Percentiles rank a stretch among this genome's conserved stretches.
Evolutionary conservation across 2,113 vertebrate species (phyloP).

Genomic region (Lophura nycthemera): DNA sequence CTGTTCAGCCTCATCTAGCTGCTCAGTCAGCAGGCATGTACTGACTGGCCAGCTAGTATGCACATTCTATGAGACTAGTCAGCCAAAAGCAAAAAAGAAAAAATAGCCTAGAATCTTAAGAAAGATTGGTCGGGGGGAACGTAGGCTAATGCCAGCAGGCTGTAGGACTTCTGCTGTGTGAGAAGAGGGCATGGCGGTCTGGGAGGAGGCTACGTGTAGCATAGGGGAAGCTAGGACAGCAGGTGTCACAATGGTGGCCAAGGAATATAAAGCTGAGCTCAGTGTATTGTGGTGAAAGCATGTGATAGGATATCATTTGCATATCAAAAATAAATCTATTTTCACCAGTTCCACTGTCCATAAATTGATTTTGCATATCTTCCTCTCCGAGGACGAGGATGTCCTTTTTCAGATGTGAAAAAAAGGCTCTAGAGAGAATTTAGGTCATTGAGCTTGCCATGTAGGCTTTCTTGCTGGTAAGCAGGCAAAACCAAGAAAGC

Average conservation of each 20-base stretch:
- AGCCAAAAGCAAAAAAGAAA: background rate
- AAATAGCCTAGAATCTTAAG: background rate
- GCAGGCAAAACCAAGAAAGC: background rate
- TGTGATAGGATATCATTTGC: background rate
- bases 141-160: background rate
- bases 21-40: background rate
- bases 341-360: background rate
- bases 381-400: background rate
- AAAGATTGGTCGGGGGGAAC: background rate
- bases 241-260: background rate
- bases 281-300: background rate
- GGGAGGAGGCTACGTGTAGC: accelerated
- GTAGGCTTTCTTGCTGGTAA: background rate
- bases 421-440: background rate
- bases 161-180: background rate
- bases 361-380: background rate
- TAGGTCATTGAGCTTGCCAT: background rate
- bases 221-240: background rate
- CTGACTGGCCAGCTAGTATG: background rate
- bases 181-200: background rate
- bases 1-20: background rate
- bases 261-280: background rate
- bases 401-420: background rate
- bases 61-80: background rate
- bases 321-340: background rate